Evolutionary conservation across 1,140 invertebrate species (phyloP).

Genomic region (Himalopsyche phryganea): DNA sequence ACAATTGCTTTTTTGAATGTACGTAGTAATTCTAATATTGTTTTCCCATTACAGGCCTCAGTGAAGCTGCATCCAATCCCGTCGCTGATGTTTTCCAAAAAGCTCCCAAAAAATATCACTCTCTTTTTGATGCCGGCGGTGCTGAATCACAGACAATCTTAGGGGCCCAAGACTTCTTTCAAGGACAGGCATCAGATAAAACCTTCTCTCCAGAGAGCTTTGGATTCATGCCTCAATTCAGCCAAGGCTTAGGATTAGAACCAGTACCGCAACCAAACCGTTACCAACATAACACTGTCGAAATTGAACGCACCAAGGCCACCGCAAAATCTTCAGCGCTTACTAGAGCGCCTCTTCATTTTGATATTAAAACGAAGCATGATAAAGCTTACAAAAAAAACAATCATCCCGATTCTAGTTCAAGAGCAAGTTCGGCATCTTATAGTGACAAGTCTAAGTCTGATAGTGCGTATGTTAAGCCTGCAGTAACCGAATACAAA

Average conservation of each 20-base stretch:
- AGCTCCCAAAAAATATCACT: slow-evolving; percentile 48
- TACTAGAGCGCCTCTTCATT: slow-evolving; percentile 40
- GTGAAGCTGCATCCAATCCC: slow-evolving; percentile 46
- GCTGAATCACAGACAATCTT: slow-evolving; percentile 37
- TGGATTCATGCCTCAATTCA: slow-evolving; percentile 49
- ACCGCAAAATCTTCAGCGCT: slow-evolving; percentile 38
- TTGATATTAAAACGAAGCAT: slow-evolving; percentile 47
- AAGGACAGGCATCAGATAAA: slow-evolving; percentile 42
- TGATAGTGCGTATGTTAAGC: slow-evolving; percentile 43
- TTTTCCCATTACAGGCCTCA: slow-evolving; percentile 45
- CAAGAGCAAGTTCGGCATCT: slow-evolving; percentile 36
- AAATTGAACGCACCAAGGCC: slow-evolving; percentile 33
- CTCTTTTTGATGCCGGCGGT: slow-evolving; percentile 44
- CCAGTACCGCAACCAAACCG: slow-evolving; percentile 24
- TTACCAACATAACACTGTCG: slow-evolving; percentile 33
- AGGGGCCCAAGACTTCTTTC: slow-evolving; percentile 48
- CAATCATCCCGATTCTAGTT: not conserved
- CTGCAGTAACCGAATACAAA: slow-evolving; percentile 13
- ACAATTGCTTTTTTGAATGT: too few species aligned
- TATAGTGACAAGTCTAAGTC: slow-evolving; percentile 43
- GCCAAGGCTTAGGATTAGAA: slow-evolving; percentile 37
- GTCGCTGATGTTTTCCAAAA: slow-evolving; percentile 43
- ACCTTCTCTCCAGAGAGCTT: slow-evolving; percentile 45
- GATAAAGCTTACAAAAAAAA: slow-evolving; percentile 47
- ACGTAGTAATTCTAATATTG: too few species aligned